Base-by-base conservation (phyloP, 2,113 vertebrate genomes). In the Oryzias melastigma region DNA sequence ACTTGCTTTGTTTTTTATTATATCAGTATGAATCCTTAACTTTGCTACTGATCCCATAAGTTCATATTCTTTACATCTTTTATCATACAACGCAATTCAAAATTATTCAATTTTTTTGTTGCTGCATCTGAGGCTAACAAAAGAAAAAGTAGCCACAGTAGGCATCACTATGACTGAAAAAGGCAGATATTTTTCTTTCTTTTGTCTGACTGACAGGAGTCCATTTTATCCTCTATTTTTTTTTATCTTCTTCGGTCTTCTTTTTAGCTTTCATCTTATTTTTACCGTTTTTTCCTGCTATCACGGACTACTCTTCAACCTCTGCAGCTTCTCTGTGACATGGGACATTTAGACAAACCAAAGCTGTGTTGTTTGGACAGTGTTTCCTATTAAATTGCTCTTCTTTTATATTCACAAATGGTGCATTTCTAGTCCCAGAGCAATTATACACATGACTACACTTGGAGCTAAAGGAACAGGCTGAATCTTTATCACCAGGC, bases 371-470 rank as follows among this genome's bases (percentile, higher is more conserved):
- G 79, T 84, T 87, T 89, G 88, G 82, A 87, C 84, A 82, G 83
- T 73, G 80, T 80, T 90, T 87, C 84, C 83, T 73, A 83, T 86
- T 89, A 82, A 78, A 81, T 72, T 81, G 75, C 57, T 83, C 71
- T 85, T 88, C 85, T 77, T 81, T 87, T 81, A 87, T 89, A 88
- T 90, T 91, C 87, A 89, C 88, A 88, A 83, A 75, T 65, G 85
- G 88, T 88, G 89, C 85, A 81, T 87, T 90, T 86, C 85, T 57
- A 69, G 82, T 88, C 88, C 91, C 83, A 89, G 66, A 81, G 87
- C 83, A 91, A 92, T 92, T 88, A 90, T 51, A 27, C 83, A 91
- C 71, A 85, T 88, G 83, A 90, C 81, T 81, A 91, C 86, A 77
- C 72, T 89, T 90, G 89, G 89, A 92, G 86, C 58, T 82, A 87